Evolutionary conservation across 2,888 invertebrate genomes (phyloP).

Genomic region (Phengaris arion): DNA sequence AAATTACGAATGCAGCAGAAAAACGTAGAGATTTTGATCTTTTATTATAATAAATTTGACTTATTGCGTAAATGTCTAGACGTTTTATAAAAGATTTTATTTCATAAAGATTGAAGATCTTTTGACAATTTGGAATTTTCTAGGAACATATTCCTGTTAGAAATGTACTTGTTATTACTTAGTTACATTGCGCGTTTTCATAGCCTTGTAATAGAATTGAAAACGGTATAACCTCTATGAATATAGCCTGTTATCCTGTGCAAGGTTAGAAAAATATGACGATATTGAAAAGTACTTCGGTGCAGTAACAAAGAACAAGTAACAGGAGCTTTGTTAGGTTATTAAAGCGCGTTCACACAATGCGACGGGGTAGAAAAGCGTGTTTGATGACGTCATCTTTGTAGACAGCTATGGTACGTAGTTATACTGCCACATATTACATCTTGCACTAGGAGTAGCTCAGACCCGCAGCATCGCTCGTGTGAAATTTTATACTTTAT

Average conservation of each 20-base stretch:
- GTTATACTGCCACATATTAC: too few species aligned
- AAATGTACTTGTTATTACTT: neutral
- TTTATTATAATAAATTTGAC: too few species aligned
- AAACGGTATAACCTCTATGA: neutral
- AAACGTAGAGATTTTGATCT: too few species aligned
- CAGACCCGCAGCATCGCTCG: too few species aligned
- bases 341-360: neutral
- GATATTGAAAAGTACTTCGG: neutral
- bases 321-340: conserved; percentile 4
- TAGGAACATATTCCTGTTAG: neutral
- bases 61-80: too few species aligned
- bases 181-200: neutral
- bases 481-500: too few species aligned
- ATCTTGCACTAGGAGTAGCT: too few species aligned
- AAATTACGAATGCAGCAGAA: too few species aligned
- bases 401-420: neutral
- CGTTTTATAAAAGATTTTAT: too few species aligned
- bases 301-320: neutral
- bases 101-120: too few species aligned
- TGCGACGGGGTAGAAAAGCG: neutral
- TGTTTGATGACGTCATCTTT: neutral
- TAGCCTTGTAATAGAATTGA: conserved; percentile 12
- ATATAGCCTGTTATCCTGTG: conserved; percentile 1
- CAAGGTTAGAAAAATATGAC: neutral
- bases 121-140: neutral